Conservation (phyloP, 2,797 vertebrate species). For the Salarias fasciatus region DNA sequence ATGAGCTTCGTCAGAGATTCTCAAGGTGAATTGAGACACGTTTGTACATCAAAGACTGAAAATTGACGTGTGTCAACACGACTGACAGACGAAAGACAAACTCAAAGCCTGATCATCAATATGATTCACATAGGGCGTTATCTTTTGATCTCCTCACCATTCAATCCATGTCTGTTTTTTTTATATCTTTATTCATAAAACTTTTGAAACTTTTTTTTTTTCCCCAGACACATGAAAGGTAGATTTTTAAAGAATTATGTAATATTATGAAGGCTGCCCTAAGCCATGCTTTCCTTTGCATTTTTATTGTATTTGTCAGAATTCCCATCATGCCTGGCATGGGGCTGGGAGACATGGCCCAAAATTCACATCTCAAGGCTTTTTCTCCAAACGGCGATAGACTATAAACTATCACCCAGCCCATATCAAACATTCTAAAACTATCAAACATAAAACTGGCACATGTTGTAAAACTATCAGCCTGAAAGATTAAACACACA, state of each 20-base stretch:
- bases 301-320: conserved; percentile 33
- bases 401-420: no score
- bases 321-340: conserved; percentile 26
- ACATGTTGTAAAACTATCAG: no score
- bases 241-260: conserved; percentile 35
- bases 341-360: no score
- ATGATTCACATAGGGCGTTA: conserved; percentile 12
- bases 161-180: conserved; percentile 38
- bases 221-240: conserved; percentile 34
- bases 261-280: conserved; percentile 20
- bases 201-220: conserved; percentile 32
- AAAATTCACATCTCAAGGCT: no score
- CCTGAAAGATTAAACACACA: no score
- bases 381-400: no score
- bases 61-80: conserved; percentile 23
- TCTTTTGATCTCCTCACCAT: conserved; percentile 6
- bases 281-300: conserved; percentile 25
- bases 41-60: conserved; percentile 29
- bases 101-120: conserved; percentile 19
- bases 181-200: conserved; percentile 42
- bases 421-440: no score
- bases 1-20: conserved; percentile 10
- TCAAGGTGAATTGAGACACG: conserved; percentile 31
- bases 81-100: conserved; percentile 17
- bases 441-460: no score